Percentiles rank a stretch among this genome's conserved stretches.
These are phyloP conservation scores for Novumbra hubbsi DNA, from an alignment of 2,797 vertebrate species.

Conservation along the genomic window DNA sequence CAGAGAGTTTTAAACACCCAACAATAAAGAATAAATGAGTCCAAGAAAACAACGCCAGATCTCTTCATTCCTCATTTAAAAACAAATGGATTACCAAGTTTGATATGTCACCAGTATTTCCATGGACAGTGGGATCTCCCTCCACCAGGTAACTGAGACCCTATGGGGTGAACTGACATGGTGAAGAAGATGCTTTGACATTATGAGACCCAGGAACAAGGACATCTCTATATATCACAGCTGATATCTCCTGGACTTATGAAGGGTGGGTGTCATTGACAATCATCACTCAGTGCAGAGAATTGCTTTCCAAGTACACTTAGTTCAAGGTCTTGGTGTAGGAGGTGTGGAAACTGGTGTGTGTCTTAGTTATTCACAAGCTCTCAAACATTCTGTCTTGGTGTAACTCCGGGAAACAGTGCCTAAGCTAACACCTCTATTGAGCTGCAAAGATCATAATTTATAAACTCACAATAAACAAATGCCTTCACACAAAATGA, in stretches of 20 bases:
- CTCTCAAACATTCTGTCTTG: neutral
- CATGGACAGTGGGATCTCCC: neutral
- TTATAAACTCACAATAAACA: neutral
- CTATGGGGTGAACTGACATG: neutral
- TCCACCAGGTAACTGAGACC: neutral
- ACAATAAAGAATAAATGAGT: conserved; percentile 8
- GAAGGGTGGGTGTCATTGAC: neutral
- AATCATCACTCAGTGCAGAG: neutral
- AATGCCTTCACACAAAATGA: neutral
- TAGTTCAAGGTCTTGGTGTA: neutral
- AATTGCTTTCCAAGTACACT: neutral
- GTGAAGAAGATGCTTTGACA: neutral
- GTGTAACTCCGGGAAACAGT: neutral
- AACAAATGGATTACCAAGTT: conserved; percentile 13
- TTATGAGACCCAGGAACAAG: neutral
- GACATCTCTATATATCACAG: neutral
- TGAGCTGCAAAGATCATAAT: neutral
- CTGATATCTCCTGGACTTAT: neutral
- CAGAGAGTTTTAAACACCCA: neutral
- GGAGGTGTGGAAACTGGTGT: neutral
- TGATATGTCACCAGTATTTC: conserved; percentile 5
- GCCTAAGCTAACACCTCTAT: neutral
- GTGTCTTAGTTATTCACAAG: neutral
- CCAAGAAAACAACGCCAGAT: conserved; percentile 9
- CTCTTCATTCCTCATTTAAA: conserved; percentile 6